Conservation (phyloP, 2,797 vertebrate species). For the Paratrypauchen microcephalus region DNA sequence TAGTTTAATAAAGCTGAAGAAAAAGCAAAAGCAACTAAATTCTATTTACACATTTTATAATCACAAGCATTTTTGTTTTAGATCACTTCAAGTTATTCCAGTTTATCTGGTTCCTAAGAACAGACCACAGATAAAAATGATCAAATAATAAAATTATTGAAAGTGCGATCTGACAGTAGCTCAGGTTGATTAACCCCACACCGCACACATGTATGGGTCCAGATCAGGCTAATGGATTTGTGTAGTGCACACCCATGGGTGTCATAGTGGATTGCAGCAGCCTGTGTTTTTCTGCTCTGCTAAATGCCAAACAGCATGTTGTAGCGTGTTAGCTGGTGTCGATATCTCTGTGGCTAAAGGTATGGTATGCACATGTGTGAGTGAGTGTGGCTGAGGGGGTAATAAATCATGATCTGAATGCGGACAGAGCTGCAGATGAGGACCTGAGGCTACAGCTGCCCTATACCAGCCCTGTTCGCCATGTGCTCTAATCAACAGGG, state of each 20-base stretch:
- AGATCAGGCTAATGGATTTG: constrained; percentile 36
- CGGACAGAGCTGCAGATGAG: constrained; percentile 70
- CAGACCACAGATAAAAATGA: not conserved
- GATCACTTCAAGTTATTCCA: not conserved
- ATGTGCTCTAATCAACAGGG: constrained; percentile 74
- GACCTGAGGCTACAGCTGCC: constrained; percentile 76
- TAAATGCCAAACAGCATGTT: constrained; percentile 71
- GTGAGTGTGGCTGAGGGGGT: constrained; percentile 56
- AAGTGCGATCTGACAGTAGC: not conserved
- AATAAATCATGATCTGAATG: constrained; percentile 82
- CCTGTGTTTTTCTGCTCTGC: constrained; percentile 56
- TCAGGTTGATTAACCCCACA: constrained; percentile 42
- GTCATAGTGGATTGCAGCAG: constrained; percentile 46
- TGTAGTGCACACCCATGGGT: constrained; percentile 14
- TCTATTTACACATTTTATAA: not conserved
- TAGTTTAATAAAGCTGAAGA: not conserved
- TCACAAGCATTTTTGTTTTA: not conserved
- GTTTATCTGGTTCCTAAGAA: not conserved
- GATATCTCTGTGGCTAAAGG: constrained; percentile 40
- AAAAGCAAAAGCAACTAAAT: not conserved
- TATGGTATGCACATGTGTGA: constrained; percentile 34
- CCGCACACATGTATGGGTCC: constrained; percentile 39
- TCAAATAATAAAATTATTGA: not conserved
- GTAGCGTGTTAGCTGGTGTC: constrained; percentile 27
- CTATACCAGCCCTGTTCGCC: constrained; percentile 75